These are phyloP conservation scores for Nudaria mundana DNA, from an alignment of 2,888 invertebrate species.

Conservation along the genomic window DNA sequence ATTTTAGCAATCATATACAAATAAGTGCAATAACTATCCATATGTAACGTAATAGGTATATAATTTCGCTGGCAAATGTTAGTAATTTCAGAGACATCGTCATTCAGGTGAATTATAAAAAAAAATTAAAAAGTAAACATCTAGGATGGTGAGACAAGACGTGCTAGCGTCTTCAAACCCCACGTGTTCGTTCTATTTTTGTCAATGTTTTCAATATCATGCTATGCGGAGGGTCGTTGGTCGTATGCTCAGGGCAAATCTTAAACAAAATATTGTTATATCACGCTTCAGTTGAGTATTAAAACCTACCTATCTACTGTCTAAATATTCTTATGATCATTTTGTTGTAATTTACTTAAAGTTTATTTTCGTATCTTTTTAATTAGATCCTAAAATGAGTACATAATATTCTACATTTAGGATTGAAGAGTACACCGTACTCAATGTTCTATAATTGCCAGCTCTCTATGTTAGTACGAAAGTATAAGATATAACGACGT, in stretches of 20 bases:
- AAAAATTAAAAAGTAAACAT: slow-evolving; percentile 5
- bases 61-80: neutral
- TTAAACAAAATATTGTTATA: slow-evolving; percentile 7
- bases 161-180: slow-evolving; percentile 30
- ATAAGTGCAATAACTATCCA: neutral
- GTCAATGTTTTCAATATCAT: slow-evolving; percentile 24
- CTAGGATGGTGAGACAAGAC: neutral
- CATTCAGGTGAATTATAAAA: slow-evolving; percentile 3
- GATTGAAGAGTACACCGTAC: too few species aligned
- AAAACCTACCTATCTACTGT: too few species aligned
- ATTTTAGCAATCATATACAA: slow-evolving; percentile 11
- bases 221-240: slow-evolving; percentile 27
- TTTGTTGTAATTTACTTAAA: too few species aligned
- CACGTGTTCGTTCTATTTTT: slow-evolving; percentile 48
- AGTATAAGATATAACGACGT: too few species aligned
- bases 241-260: slow-evolving; percentile 11
- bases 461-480: too few species aligned
- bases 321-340: too few species aligned
- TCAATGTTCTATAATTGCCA: too few species aligned
- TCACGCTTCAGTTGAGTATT: too few species aligned
- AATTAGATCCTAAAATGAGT: too few species aligned
- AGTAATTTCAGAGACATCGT: neutral
- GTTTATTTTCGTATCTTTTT: too few species aligned
- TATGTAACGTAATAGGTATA: too few species aligned
- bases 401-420: too few species aligned